A percentile compares a stretch with the other conserved stretches of the same genome.
Evolutionary conservation across 2,797 vertebrate species (phyloP).

Genomic region (Sciurus vulgaris): DNA sequence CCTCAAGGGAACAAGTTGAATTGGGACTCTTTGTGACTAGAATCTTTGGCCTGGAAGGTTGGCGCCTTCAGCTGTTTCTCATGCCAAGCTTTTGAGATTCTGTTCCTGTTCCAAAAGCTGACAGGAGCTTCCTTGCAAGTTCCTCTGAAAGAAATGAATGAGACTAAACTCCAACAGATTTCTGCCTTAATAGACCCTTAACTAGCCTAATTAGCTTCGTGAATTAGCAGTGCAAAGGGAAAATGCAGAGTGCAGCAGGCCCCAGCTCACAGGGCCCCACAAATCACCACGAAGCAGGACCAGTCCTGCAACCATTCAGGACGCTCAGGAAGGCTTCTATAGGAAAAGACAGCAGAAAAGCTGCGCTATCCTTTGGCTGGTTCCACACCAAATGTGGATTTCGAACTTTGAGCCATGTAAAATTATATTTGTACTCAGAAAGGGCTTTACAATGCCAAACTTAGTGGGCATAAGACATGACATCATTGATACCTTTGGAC

Average conservation of each 20-base stretch:
- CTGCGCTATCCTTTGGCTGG: conserved; percentile 16
- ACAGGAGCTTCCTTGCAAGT: conserved; percentile 83
- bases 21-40: conserved; percentile 82
- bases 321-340: background rate
- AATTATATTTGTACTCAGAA: conserved; percentile 47
- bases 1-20: conserved; percentile 82
- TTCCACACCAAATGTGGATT: conserved; percentile 53
- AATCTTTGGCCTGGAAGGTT: conserved; percentile 80
- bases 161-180: conserved; percentile 80
- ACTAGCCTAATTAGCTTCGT: conserved; percentile 80
- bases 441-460: conserved; percentile 44
- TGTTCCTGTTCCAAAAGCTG: conserved; percentile 80
- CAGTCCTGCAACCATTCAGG: background rate
- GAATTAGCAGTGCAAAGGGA: conserved; percentile 47
- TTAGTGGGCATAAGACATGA: background rate
- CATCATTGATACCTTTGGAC: conserved; percentile 13
- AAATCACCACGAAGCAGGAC: background rate
- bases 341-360: conserved; percentile 30
- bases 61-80: conserved; percentile 75
- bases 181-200: conserved; percentile 76
- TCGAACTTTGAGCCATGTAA: conserved; percentile 51
- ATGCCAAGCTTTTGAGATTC: conserved; percentile 83
- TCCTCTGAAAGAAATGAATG: conserved; percentile 82
- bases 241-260: conserved; percentile 23
- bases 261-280: background rate